phyloP scores from a whole-genome alignment of 2,888 invertebrate species.

The Pyrochroa serraticornis region DNA sequence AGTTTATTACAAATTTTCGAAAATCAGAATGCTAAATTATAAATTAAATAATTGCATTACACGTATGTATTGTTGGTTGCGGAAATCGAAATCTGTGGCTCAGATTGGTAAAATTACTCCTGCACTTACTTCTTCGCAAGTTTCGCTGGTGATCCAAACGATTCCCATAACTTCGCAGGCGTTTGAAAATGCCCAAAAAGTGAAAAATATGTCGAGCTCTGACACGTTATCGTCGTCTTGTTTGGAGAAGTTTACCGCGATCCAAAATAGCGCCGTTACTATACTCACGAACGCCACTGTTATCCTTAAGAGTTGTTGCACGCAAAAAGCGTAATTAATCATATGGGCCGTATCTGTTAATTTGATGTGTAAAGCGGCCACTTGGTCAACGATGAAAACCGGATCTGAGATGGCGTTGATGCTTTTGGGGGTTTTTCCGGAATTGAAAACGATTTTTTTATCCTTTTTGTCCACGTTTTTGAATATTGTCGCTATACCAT shows the following conservation, averaged over 20 bases:
- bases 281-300: conserved; percentile 45
- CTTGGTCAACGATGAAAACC: conserved; percentile 41
- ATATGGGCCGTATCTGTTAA: conserved; percentile 43
- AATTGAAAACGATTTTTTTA: conserved; percentile 6
- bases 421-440: conserved; percentile 25
- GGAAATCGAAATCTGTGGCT: not conserved
- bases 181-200: conserved; percentile 45
- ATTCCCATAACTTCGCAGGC: conserved; percentile 41
- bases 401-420: conserved; percentile 35
- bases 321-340: conserved; percentile 44
- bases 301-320: conserved; percentile 45
- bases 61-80: not conserved
- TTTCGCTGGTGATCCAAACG: conserved; percentile 44
- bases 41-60: not conserved
- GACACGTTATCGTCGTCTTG: conserved; percentile 19
- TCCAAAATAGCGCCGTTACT: conserved; percentile 43
- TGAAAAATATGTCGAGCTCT: conserved; percentile 38
- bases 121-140: conserved; percentile 49
- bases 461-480: not conserved
- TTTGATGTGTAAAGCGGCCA: conserved; percentile 44
- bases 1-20: conserved; percentile 25
- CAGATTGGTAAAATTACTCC: conserved; percentile 6
- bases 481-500: not conserved
- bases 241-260: conserved; percentile 40
- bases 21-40: too few species aligned